phyloP scores from a whole-genome alignment of 2,888 invertebrate genomes.

The Lithophane socia region DNA sequence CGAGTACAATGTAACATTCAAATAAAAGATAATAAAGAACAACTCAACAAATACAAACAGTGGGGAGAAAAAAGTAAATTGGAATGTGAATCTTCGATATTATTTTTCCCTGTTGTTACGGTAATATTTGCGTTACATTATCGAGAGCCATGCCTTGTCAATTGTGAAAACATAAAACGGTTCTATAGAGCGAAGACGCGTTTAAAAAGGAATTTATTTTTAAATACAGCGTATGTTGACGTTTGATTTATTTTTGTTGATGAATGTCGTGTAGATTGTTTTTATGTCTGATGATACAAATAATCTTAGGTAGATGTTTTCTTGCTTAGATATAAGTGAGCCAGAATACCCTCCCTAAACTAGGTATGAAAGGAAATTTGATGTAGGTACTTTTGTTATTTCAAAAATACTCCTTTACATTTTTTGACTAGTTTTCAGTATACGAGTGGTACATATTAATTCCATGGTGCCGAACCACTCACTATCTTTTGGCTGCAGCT shows the following conservation, averaged over 20 bases:
- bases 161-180: slow-evolving; percentile 30
- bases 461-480: too few species aligned
- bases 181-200: neutral
- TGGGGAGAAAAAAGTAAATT: slow-evolving; percentile 48
- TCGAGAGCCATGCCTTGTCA: slow-evolving; percentile 35
- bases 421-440: too few species aligned
- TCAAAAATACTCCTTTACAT: too few species aligned
- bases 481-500: too few species aligned
- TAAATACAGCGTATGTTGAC: neutral
- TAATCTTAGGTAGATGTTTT: neutral
- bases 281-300: neutral
- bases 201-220: slow-evolving; percentile 20
- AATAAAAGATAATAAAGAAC: slow-evolving; percentile 39
- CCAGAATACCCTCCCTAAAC: neutral
- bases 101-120: slow-evolving; percentile 31
- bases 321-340: neutral
- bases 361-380: neutral
- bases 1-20: slow-evolving; percentile 9
- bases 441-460: too few species aligned
- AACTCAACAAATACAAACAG: slow-evolving; percentile 49
- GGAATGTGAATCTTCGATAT: slow-evolving; percentile 57
- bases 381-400: too few species aligned
- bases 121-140: slow-evolving; percentile 49
- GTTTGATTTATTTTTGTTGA: neutral
- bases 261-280: neutral